Conservation (phyloP, 1,140 invertebrate species). For the Procambarus virginalis region DNA sequence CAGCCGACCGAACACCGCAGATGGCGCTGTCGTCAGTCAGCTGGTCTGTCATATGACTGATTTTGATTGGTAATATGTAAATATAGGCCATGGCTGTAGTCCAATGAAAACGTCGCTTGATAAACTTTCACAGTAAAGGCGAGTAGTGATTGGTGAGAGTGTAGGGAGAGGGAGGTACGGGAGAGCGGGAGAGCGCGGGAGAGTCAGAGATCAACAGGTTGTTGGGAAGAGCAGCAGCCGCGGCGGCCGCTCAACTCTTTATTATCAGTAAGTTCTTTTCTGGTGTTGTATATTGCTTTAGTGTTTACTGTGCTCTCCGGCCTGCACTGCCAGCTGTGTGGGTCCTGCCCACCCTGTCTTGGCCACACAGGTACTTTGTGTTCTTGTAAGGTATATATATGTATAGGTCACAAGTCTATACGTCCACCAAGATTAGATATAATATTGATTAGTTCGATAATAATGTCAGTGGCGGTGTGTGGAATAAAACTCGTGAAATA, state of each 20-base stretch:
- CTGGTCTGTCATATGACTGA: slow-evolving; percentile 64
- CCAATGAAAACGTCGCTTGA: slow-evolving; percentile 37
- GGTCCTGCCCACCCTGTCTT: too few species aligned
- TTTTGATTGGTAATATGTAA: slow-evolving; percentile 6
- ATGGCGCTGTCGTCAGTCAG: slow-evolving; percentile 58
- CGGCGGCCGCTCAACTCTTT: background rate
- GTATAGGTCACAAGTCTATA: too few species aligned
- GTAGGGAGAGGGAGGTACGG: background rate
- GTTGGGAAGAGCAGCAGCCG: background rate
- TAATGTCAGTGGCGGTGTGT: too few species aligned
- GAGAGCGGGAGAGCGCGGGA: background rate
- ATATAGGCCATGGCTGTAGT: background rate
- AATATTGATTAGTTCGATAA: too few species aligned
- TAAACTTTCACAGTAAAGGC: background rate
- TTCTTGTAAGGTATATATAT: too few species aligned
- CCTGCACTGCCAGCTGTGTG: too few species aligned
- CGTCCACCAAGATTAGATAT: too few species aligned
- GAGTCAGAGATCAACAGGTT: slow-evolving; percentile 3
- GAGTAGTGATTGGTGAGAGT: background rate
- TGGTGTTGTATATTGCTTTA: too few species aligned
- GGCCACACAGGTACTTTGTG: too few species aligned
- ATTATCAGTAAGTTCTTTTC: slow-evolving; percentile 8
- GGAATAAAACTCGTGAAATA: too few species aligned
- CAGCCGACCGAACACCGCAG: slow-evolving; percentile 24
- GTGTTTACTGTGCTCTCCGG: too few species aligned